Conservation (phyloP, 1,140 invertebrate genomes). For the Hyposmocoma kahamanoa region DNA sequence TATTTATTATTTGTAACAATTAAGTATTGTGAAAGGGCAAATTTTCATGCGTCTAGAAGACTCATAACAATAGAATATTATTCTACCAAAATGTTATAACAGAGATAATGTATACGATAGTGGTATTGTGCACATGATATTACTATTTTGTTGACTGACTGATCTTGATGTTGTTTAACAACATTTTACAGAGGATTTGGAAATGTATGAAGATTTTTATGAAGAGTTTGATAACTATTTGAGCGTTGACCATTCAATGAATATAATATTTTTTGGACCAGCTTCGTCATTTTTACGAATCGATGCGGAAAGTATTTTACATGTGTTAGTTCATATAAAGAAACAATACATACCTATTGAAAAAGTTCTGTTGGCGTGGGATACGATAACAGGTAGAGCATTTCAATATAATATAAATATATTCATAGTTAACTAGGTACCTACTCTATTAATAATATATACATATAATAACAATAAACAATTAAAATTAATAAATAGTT, state of each 20-base stretch:
- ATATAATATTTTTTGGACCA: conserved; percentile 59
- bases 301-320: conserved; percentile 52
- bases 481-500: too few relatives aligned
- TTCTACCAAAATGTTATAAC: neutral
- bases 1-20: conserved; percentile 9
- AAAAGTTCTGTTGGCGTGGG: conserved; percentile 46
- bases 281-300: conserved; percentile 46
- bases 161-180: neutral
- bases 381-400: conserved; percentile 48
- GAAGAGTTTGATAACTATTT: conserved; percentile 49
- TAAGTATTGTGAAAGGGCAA: neutral
- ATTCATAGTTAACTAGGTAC: neutral
- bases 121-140: neutral
- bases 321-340: conserved; percentile 42
- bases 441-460: neutral
- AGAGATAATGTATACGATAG: neutral
- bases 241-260: conserved; percentile 45
- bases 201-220: conserved; percentile 48
- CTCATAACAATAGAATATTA: neutral
- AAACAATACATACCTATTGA: conserved; percentile 49
- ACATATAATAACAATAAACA: neutral
- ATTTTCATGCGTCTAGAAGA: neutral
- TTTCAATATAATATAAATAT: neutral
- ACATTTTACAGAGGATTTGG: conserved; percentile 16
- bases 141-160: neutral